Evolutionary conservation across 2,113 vertebrate genomes (phyloP).

Genomic region (Stigmatopora nigra): DNA sequence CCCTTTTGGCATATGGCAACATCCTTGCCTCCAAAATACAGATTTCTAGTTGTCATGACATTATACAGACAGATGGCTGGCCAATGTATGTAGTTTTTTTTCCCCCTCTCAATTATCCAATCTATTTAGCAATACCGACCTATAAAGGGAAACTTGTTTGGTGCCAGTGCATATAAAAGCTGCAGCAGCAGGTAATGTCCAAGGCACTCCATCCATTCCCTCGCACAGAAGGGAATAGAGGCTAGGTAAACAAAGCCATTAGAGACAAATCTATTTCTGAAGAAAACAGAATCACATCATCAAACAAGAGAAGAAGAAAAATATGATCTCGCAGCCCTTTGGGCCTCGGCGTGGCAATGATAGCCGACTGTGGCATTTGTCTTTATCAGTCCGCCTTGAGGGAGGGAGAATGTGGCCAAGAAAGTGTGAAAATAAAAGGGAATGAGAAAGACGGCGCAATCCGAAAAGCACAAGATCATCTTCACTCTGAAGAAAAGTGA

Average conservation of each 20-base stretch:
- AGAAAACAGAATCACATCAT: conserved; percentile 80
- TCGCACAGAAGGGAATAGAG: conserved; percentile 45
- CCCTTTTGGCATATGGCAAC: not conserved
- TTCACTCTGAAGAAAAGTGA: conserved; percentile 19
- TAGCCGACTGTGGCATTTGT: conserved; percentile 73
- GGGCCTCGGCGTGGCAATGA: conserved; percentile 61
- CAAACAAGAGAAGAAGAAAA: conserved; percentile 76
- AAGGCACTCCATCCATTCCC: conserved; percentile 51
- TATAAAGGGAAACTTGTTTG: conserved; percentile 24
- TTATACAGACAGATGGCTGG: not conserved
- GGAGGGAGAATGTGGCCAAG: conserved; percentile 44
- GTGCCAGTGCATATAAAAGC: conserved; percentile 24
- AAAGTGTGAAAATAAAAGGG: conserved; percentile 52
- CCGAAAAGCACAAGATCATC: conserved; percentile 31
- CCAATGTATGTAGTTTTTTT: not conserved
- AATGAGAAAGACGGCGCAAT: conserved; percentile 42
- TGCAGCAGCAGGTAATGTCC: conserved; percentile 46
- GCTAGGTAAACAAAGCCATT: conserved; percentile 77
- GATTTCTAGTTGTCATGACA: conserved; percentile 1
- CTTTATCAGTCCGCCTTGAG: conserved; percentile 73
- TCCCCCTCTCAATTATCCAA: not conserved
- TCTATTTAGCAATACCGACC: not conserved
- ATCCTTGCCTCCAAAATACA: not conserved
- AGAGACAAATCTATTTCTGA: conserved; percentile 78
- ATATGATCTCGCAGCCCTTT: conserved; percentile 68